phyloP scores from a whole-genome alignment of 2,888 invertebrate genomes.

The Apotomis capreana region DNA sequence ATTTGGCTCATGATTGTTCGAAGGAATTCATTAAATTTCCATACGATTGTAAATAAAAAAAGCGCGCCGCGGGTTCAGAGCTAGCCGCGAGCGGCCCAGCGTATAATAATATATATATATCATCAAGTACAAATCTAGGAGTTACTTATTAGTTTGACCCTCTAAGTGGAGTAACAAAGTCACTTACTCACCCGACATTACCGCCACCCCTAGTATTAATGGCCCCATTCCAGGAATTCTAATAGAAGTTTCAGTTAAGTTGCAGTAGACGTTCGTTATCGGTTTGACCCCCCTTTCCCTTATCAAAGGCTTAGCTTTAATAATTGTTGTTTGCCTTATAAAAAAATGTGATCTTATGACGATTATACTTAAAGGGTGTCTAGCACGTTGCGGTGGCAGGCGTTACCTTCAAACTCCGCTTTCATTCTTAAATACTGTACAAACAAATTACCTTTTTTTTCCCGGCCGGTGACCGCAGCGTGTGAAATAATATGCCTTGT shows the following conservation, averaged over 20 bases:
- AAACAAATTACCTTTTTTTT: conserved; percentile 3
- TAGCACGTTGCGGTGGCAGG: conserved; percentile 61
- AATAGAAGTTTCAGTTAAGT: conserved; percentile 25
- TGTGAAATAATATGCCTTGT: conserved; percentile 78
- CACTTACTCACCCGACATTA: conserved; percentile 57
- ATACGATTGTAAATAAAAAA: conserved; percentile 62
- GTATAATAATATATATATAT: conserved; percentile 66
- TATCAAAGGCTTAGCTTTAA: conserved; percentile 82
- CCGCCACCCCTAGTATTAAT: conserved; percentile 64
- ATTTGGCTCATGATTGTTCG: conserved; percentile 55
- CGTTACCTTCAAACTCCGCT: neutral
- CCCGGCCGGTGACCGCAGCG: conserved; percentile 58
- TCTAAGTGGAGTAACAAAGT: conserved; percentile 59
- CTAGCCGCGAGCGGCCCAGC: conserved; percentile 57
- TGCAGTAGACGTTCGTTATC: conserved; percentile 58
- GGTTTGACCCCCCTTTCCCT: conserved; percentile 61
- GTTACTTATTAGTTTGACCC: conserved; percentile 60
- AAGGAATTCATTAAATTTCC: conserved; percentile 50
- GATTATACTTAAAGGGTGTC: conserved; percentile 77
- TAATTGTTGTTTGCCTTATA: conserved; percentile 83
- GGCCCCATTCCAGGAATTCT: conserved; percentile 62
- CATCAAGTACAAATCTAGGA: conserved; percentile 78
- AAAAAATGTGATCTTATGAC: conserved; percentile 83
- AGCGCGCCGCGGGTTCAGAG: conserved; percentile 40
- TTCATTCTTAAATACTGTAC: neutral